A percentile compares a stretch with the other conserved stretches of the same genome.
These are phyloP conservation scores for Nemoura dubitans DNA, from an alignment of 2,888 invertebrate genomes.

Conservation along the genomic window DNA sequence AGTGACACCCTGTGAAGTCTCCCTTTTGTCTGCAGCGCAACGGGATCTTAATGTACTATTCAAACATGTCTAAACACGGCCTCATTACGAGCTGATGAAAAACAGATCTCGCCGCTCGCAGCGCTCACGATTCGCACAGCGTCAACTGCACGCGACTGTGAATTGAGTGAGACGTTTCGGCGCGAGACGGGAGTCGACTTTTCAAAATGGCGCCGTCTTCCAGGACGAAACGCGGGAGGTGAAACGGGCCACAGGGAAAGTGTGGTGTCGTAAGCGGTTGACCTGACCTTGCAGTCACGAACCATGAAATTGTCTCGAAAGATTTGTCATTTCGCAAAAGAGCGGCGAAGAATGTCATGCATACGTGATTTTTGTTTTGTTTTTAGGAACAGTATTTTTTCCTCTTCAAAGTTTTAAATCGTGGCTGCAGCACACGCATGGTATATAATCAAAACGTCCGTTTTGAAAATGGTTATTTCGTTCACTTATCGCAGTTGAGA, in stretches of 20 bases:
- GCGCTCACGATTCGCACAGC: not conserved
- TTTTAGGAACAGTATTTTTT: not conserved
- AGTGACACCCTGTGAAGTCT: slow-evolving; percentile 41
- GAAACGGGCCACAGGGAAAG: not conserved
- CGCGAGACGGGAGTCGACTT: not conserved
- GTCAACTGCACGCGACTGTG: not conserved
- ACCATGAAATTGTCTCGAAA: slow-evolving; percentile 20
- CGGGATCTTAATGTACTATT: slow-evolving; percentile 33
- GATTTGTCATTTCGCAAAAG: slow-evolving; percentile 38
- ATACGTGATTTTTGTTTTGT: not conserved
- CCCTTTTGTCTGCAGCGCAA: not conserved
- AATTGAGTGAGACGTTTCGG: not conserved
- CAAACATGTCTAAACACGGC: slow-evolving; percentile 28
- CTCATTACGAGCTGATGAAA: slow-evolving; percentile 37
- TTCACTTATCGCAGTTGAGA: not conserved
- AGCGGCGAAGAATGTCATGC: slow-evolving; percentile 3
- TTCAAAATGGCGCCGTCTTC: not conserved
- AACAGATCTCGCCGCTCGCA: not conserved
- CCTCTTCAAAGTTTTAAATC: not conserved
- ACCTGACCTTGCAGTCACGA: slow-evolving; percentile 8
- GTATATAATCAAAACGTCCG: not conserved
- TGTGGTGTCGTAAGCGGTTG: not conserved
- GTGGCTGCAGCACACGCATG: not conserved
- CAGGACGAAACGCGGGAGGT: not conserved
- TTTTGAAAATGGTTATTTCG: not conserved